These are phyloP conservation scores for Melanerpes aurifrons DNA, from an alignment of 2,113 vertebrate genomes.

Conservation along the genomic window DNA sequence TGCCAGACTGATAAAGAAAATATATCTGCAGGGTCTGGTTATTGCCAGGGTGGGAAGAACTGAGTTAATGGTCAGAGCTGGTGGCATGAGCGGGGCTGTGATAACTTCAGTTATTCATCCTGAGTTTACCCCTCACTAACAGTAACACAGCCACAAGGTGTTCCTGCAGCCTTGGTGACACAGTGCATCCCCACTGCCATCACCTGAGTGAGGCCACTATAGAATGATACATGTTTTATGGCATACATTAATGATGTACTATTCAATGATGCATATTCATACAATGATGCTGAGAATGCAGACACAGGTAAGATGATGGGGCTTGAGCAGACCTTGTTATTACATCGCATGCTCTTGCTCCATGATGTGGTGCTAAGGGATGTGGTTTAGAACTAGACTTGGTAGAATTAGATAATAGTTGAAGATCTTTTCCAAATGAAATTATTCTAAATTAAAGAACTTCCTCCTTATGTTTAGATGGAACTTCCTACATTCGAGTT, in stretches of 20 bases:
- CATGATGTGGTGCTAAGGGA: too few relatives aligned
- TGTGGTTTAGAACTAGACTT: too few relatives aligned
- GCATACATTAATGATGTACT: background rate
- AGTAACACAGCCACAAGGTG: fast-evolving
- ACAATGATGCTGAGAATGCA: background rate
- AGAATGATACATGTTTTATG: background rate
- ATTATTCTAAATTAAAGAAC: too few relatives aligned
- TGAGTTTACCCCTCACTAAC: background rate
- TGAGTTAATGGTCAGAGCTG: background rate
- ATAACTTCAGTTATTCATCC: background rate
- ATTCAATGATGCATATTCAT: background rate
- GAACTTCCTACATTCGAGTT: too few relatives aligned
- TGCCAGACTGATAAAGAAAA: background rate
- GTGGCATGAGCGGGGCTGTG: background rate
- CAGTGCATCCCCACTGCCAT: background rate
- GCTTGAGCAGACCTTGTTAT: background rate
- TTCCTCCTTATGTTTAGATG: too few relatives aligned
- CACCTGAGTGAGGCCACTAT: background rate
- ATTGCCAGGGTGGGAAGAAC: background rate
- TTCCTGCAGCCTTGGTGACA: background rate
- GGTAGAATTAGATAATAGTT: too few relatives aligned
- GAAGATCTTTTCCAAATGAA: too few relatives aligned
- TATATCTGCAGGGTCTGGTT: background rate
- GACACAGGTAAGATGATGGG: fast-evolving
- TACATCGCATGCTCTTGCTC: fast-evolving